phyloP scores from a whole-genome alignment of 2,888 invertebrate genomes.

The Fissipunctia ypsillon region DNA sequence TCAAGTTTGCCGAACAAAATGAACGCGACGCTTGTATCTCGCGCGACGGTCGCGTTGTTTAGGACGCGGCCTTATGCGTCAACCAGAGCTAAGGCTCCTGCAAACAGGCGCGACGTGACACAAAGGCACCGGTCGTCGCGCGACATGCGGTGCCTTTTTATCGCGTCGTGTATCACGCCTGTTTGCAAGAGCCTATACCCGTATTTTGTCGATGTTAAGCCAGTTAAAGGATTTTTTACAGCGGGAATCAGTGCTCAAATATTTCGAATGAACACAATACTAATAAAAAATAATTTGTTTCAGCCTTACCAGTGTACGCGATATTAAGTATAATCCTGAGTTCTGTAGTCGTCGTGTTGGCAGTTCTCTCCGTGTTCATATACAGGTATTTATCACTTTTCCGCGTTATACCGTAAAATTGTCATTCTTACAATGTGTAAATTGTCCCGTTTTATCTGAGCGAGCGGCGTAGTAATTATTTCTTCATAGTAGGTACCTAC shows the following conservation, averaged over 20 bases:
- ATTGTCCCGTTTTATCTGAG: not conserved
- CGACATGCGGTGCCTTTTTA: too few relatives aligned
- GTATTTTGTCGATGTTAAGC: not conserved
- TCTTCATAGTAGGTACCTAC: not conserved
- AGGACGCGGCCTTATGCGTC: too few relatives aligned
- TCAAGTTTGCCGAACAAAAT: too few relatives aligned
- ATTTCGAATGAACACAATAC: not conserved
- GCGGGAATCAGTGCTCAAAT: not conserved
- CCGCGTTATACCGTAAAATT: not conserved
- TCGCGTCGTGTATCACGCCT: too few relatives aligned
- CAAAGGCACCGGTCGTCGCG: too few relatives aligned
- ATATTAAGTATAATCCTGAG: slow-evolving; percentile 96
- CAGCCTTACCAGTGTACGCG: slow-evolving; percentile 96
- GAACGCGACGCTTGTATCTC: too few relatives aligned
- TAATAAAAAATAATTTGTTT: slow-evolving; percentile 74
- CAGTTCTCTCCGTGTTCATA: slow-evolving; percentile 92
- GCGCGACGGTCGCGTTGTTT: too few relatives aligned
- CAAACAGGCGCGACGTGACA: too few relatives aligned
- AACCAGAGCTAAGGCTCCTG: too few relatives aligned
- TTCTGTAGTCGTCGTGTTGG: slow-evolving; percentile 93
- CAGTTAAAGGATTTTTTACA: not conserved
- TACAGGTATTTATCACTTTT: slow-evolving; percentile 92
- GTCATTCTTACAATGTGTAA: not conserved
- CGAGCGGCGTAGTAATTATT: not conserved
- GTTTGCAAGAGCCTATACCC: too few relatives aligned